Percentiles rank a stretch among this genome's conserved stretches.
phyloP scores from a whole-genome alignment of 2,113 vertebrate species.

The Poecilia latipinna region DNA sequence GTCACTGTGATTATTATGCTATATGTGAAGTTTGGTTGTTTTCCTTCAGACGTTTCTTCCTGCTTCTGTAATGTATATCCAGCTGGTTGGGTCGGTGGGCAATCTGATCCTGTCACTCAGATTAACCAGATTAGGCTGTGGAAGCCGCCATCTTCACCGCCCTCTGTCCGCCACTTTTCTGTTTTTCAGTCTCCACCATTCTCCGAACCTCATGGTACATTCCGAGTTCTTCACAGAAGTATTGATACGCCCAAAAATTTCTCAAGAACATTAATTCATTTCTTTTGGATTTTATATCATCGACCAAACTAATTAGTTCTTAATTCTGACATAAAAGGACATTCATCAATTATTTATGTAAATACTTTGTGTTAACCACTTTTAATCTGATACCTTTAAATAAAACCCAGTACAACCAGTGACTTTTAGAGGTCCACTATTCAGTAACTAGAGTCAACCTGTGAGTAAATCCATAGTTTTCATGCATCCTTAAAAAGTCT shows the following conservation, averaged over 20 bases:
- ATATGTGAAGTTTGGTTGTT: constrained; percentile 5
- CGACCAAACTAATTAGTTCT: not conserved
- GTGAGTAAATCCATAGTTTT: too few species aligned
- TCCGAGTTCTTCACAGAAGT: too few species aligned
- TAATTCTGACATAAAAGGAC: not conserved
- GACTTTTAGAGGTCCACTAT: too few species aligned
- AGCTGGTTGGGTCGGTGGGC: constrained; percentile 64
- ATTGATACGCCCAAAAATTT: not conserved
- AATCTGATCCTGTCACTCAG: constrained; percentile 68
- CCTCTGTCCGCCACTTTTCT: constrained; percentile 17
- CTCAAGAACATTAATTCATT: not conserved
- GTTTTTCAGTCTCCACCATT: not conserved
- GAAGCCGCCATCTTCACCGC: constrained; percentile 52
- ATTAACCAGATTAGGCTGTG: constrained; percentile 74
- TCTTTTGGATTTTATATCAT: not conserved
- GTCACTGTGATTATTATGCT: not conserved
- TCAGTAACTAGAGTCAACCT: too few species aligned
- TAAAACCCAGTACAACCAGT: not conserved
- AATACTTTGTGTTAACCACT: not conserved
- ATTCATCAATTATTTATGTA: not conserved
- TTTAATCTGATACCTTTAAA: not conserved
- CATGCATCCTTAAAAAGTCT: too few species aligned
- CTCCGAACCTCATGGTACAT: too few species aligned
- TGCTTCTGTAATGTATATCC: constrained; percentile 46
- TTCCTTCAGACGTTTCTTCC: constrained; percentile 3